Conservation (phyloP, 2,888 invertebrate species). For the Sarcophaga carnaria region DNA sequence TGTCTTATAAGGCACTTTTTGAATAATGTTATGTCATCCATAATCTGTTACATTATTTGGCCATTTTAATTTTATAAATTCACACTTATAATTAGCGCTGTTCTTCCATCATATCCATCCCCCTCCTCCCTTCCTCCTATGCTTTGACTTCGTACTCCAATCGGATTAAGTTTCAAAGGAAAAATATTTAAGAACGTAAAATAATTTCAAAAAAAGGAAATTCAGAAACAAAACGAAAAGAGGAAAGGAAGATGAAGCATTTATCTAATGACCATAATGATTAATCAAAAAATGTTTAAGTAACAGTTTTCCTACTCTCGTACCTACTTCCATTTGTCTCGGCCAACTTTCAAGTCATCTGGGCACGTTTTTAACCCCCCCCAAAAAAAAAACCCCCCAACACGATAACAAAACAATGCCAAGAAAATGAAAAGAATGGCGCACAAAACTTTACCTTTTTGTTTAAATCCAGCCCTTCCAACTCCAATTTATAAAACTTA, state of each 20-base stretch:
- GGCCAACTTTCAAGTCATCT: conserved; percentile 43
- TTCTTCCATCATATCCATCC: neutral
- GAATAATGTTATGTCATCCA: neutral
- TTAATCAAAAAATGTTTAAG: conserved; percentile 67
- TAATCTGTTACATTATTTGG: neutral
- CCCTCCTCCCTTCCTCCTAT: neutral
- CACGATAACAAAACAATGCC: conserved; percentile 5
- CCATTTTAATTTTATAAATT: neutral
- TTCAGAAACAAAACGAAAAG: neutral
- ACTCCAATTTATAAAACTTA: conserved; percentile 21
- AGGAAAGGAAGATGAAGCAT: conserved; percentile 57
- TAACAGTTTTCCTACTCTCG: conserved; percentile 30
- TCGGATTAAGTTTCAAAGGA: conserved; percentile 33
- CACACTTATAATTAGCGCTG: conserved; percentile 38
- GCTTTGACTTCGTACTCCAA: neutral
- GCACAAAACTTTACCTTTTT: conserved; percentile 61
- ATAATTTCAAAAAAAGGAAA: neutral
- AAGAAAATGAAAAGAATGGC: conserved; percentile 9
- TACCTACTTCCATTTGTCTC: neutral
- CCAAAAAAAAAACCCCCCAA: too few relatives aligned
- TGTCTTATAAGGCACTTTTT: neutral
- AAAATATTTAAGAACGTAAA: conserved; percentile 17
- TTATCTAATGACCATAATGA: conserved; percentile 69
- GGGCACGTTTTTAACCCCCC: conserved; percentile 34
- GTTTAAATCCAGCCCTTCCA: conserved; percentile 58